Conservation (phyloP, 2,113 vertebrate species). For the Coturnix japonica region DNA sequence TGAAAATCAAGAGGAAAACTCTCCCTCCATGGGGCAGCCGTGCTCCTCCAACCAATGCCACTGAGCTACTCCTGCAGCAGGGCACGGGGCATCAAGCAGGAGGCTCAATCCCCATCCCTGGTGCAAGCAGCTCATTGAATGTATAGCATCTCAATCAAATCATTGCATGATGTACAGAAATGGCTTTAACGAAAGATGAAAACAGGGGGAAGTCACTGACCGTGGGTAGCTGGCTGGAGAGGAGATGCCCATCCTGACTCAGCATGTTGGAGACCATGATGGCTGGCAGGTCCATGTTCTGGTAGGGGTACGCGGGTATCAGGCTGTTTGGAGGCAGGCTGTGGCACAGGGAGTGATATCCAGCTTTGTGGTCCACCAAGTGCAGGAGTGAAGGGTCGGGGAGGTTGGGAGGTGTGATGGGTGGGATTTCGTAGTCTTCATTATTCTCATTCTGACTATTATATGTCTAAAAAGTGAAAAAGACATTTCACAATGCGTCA, state of each 20-base stretch:
- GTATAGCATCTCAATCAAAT: not conserved
- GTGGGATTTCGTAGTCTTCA: slow-evolving; percentile 98
- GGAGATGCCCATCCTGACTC: slow-evolving; percentile 93
- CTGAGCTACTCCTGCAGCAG: not conserved
- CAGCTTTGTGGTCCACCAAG: slow-evolving; percentile 94
- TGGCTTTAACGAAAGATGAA: fast-evolving
- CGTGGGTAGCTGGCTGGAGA: slow-evolving; percentile 94
- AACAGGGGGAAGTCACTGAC: slow-evolving; percentile 80
- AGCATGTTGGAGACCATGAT: slow-evolving; percentile 99
- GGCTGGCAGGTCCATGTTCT: slow-evolving; percentile 93
- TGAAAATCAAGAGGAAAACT: not conserved
- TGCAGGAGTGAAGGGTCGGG: slow-evolving; percentile 93
- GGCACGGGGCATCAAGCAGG: not conserved
- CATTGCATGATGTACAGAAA: not conserved
- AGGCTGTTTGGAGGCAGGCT: slow-evolving; percentile 92
- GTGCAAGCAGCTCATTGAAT: not conserved
- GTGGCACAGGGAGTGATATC: slow-evolving; percentile 95
- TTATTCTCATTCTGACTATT: slow-evolving; percentile 87
- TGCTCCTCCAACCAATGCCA: not conserved
- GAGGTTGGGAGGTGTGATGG: slow-evolving; percentile 97
- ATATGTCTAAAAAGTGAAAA: slow-evolving; percentile 84
- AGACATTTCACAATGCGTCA: not conserved
- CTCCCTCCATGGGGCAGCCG: not conserved
- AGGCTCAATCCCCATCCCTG: not conserved
- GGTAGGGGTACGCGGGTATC: slow-evolving; percentile 95